Percentiles rank a stretch among this genome's conserved stretches.
Evolutionary conservation across 2,888 invertebrate species (phyloP).

Genomic region (Heliconius ethilla): DNA sequence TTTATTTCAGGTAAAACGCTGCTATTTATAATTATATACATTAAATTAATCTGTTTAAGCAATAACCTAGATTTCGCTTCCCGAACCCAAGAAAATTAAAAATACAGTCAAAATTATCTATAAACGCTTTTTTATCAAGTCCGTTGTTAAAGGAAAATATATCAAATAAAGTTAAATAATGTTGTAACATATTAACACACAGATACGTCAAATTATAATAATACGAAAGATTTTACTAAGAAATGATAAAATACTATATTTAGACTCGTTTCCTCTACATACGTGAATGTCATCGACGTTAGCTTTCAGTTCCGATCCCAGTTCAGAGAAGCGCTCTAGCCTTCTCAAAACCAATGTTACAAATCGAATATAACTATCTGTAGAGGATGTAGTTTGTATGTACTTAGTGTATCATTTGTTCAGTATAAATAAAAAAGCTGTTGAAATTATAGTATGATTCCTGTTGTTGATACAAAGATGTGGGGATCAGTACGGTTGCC

Average conservation of each 20-base stretch:
- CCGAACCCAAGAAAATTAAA: no score
- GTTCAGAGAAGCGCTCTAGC: slow-evolving; percentile 8
- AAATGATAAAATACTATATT: background rate
- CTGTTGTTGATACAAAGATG: no score
- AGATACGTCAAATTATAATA: background rate
- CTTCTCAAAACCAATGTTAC: slow-evolving; percentile 5
- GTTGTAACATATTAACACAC: background rate
- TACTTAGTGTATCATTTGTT: background rate
- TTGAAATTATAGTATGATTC: background rate
- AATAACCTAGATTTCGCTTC: no score
- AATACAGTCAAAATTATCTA: no score
- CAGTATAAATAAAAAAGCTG: background rate
- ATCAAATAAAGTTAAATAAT: background rate
- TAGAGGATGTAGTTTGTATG: background rate
- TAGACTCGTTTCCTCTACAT: background rate
- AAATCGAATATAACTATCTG: background rate
- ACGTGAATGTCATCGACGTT: background rate
- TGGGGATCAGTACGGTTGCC: no score
- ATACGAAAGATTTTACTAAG: background rate
- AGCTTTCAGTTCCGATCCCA: background rate
- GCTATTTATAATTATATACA: no score
- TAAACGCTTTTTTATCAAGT: background rate
- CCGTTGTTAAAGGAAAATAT: background rate
- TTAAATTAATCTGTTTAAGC: no score
- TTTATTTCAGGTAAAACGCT: no score